Evolutionary conservation across 2,113 vertebrate species (phyloP).

Genomic region (Hypanus sabinus): DNA sequence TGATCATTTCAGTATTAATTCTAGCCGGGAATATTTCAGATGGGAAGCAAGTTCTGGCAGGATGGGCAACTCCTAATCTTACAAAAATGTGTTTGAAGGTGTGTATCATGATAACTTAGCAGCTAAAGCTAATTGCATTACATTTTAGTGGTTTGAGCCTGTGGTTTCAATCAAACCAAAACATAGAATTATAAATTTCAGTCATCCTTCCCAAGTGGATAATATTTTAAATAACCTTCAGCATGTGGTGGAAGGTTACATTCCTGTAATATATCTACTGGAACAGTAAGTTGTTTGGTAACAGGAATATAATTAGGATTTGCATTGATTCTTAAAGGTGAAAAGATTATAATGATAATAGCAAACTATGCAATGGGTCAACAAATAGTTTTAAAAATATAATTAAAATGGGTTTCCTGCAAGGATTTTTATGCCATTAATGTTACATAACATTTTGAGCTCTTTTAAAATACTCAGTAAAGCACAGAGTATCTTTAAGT

Average conservation of each 20-base stretch:
- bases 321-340: conserved; percentile 10
- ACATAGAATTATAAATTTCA: not conserved
- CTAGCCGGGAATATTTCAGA: not conserved
- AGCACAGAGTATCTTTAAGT: no score
- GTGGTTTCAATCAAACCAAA: not conserved
- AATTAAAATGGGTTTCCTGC: not conserved
- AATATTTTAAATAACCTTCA: not conserved
- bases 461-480: not conserved
- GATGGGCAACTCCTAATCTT: not conserved
- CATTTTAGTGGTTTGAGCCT: not conserved
- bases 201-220: conserved; percentile 24
- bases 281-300: not conserved
- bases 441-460: not conserved
- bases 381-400: not conserved
- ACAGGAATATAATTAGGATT: not conserved
- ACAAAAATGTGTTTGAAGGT: not conserved
- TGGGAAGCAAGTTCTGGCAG: not conserved
- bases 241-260: not conserved
- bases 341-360: no score
- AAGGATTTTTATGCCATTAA: not conserved
- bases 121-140: not conserved
- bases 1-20: not conserved
- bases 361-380: no score
- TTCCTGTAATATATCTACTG: not conserved
- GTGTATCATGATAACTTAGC: not conserved